Base-by-base conservation (phyloP, 2,888 invertebrate genomes). In the Agrotis segetum region DNA sequence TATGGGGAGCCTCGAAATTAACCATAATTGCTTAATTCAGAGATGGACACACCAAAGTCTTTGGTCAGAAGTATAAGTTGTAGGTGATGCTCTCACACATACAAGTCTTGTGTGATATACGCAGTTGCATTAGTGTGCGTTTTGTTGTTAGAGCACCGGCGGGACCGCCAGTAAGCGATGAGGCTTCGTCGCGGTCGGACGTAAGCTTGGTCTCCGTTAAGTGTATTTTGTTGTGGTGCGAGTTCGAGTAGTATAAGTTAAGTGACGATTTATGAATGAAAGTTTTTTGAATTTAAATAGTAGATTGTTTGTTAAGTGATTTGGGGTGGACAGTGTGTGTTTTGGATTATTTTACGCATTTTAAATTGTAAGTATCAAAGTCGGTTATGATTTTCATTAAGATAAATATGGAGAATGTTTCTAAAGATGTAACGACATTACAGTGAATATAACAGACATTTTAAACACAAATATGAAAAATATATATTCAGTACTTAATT, bases 1-100 rank as follows among this genome's bases (percentile, higher is more conserved):
- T 93, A 93, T 89, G 91, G 92, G 93, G 92, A 93, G 94, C 93
- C 92, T 94, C 93, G 91, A 95, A 96, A 96, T 96, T 96, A 96
- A 95, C 95, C 91, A 95, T 96, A 96, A 96, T 96, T 96, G 95
- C 96, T 96, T 96, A 96, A 96, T 96, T 95, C 94, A 90, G 93
- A 95, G 91, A 83, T 84, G 83, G 76, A 74, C 81, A 71, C 60
- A 77, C 53, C 71, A 70, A 75, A 79, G 71, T 67, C 73, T 76
- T 63, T 60, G 77, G 73, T 61, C 85, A 85, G 85, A 81, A 85
- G 85, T 81, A 70, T 67, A 85, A 84, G 82, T 74, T 72, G 67
- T 62, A 77, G 81, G 64, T 81, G 74, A 81, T 81, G 67, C 21
- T 60, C 56, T 1, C 50, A 67, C 65, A 67, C 69, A 65, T 46